These are phyloP conservation scores for Ectobius pallidus DNA, from an alignment of 2,888 invertebrate genomes.

Conservation along the genomic window DNA sequence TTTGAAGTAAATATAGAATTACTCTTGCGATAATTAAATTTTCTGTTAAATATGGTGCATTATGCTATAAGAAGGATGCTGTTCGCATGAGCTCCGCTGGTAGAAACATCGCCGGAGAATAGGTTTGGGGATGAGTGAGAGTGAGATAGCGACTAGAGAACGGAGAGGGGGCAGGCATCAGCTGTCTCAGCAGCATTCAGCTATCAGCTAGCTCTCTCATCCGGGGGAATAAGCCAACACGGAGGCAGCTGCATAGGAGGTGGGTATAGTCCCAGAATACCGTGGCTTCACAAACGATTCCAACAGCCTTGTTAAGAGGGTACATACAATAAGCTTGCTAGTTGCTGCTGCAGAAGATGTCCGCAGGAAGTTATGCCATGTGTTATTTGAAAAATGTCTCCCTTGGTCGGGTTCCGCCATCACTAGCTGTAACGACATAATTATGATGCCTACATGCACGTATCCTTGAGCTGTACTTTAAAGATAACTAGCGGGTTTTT, in stretches of 20 bases:
- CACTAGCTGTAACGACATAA: too few species aligned
- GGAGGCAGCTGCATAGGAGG: slow-evolving; percentile 9
- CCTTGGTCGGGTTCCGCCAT: too few species aligned
- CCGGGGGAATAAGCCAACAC: slow-evolving; percentile 16
- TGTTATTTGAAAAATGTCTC: too few species aligned
- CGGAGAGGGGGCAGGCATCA: slow-evolving; percentile 14
- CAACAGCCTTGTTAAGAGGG: neutral
- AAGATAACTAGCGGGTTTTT: too few species aligned
- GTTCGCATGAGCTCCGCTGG: neutral
- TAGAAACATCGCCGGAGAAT: slow-evolving; percentile 2
- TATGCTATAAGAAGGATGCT: neutral
- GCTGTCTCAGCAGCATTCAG: slow-evolving; percentile 14
- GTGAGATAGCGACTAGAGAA: neutral
- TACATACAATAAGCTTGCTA: neutral
- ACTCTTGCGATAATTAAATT: too few species aligned
- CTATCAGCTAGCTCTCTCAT: slow-evolving; percentile 16
- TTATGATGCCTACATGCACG: too few species aligned
- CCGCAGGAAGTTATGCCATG: neutral
- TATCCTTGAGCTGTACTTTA: too few species aligned
- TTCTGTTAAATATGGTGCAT: too few species aligned
- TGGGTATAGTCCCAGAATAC: slow-evolving; percentile 21
- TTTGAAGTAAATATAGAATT: too few species aligned
- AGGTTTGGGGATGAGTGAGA: too few species aligned
- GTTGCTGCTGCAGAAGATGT: neutral
- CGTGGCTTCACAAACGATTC: slow-evolving; percentile 16